A percentile compares a stretch with the other conserved stretches of the same genome.
Conservation (phyloP, 2,888 invertebrate genomes). For the Apeira syringaria region DNA sequence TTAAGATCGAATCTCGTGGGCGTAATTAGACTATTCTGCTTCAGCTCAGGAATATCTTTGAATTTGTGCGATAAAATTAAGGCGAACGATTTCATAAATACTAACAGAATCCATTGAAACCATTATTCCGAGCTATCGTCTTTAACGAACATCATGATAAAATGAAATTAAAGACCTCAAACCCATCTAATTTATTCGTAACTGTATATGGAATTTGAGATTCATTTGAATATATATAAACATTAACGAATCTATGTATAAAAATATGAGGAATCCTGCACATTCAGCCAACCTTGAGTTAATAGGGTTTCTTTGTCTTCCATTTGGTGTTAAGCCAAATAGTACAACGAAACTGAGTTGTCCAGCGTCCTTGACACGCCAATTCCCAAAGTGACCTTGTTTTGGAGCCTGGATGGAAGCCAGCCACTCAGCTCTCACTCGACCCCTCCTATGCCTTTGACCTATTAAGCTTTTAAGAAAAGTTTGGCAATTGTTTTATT, state of each 20-base stretch:
- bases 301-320: conserved; percentile 30
- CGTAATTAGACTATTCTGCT: conserved; percentile 24
- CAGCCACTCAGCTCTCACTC: conserved; percentile 27
- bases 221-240: conserved; percentile 12
- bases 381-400: conserved; percentile 37
- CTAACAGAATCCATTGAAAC: not conserved
- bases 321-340: conserved; percentile 44
- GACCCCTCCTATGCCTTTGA: conserved; percentile 40
- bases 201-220: conserved; percentile 19
- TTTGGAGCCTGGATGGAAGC: conserved; percentile 42
- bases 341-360: conserved; percentile 26
- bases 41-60: conserved; percentile 13
- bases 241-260: conserved; percentile 10
- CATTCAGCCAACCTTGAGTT: conserved; percentile 44
- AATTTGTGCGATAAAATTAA: conserved; percentile 10
- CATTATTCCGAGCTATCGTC: not conserved
- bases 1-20: conserved; percentile 25
- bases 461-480: conserved; percentile 33
- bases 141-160: not conserved
- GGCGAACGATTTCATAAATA: not conserved
- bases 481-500: conserved; percentile 25
- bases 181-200: conserved; percentile 19
- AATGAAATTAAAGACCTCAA: conserved; percentile 14
- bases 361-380: conserved; percentile 24
- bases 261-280: conserved; percentile 19